Evolutionary conservation across 2,888 invertebrate genomes (phyloP), one percentile per base, ranked within the genome.

Genomic region (Acrobasis suavella): DNA sequence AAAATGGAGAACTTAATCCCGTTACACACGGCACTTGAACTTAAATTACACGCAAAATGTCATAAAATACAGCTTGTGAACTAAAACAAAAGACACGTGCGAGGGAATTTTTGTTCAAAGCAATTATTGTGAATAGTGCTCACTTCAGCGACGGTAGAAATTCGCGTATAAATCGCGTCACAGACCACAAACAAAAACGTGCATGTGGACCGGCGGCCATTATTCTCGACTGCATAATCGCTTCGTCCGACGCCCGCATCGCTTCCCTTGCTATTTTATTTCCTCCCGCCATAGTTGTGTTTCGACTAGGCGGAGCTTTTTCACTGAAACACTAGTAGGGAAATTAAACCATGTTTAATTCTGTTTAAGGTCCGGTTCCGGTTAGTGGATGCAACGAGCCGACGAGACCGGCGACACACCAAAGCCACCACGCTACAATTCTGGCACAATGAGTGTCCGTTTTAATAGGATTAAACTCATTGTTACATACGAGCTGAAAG

Each of bases 181-280:
- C 89, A 90, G 90, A 89, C 91, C 92, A 90, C 92, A 91, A 92
- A 92, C 91, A 91, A 91, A 92, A 91, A 91, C 91, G 91, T 91
- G 88, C 90, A 92, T 89, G 91, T 89, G 89, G 91, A 91, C 89
- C 87, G 88, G 86, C 87, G 84, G 82, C 91, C 91, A 92, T 91
- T 92, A 92, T 91, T 92, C 90, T 92, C 91, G 87, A 90, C 91
- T 91, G 91, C 91, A 92, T 92, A 92, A 92, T 92, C 91, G 91
- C 89, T 90, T 88, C 91, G 91, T 91, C 91, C 91, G 86, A 89
- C 90, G 88, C 89, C 90, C 91, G 91, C 91, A 90, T 89, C 90
- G 91, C 85, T 91, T 89, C 89, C 89, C 89, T 84, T 80, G 85
- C 91, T 89, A 91, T 90, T 92, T 92, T 91, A 91, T 91, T 89